phyloP scores from a whole-genome alignment of 2,113 vertebrate species.

The Melanotaenia duboulayi region DNA sequence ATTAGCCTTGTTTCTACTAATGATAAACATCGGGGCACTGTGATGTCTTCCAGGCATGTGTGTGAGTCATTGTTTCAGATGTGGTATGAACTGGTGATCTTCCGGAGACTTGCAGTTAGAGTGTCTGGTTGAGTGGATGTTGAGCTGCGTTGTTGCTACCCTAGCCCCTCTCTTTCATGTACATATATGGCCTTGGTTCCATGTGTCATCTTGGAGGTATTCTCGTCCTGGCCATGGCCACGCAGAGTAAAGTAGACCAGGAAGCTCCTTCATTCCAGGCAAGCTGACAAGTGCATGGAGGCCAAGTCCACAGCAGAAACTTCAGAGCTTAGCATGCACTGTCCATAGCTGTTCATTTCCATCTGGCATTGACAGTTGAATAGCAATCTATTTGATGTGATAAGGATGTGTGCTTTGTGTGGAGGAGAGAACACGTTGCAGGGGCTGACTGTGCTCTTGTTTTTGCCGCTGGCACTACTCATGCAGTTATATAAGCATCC shows the following conservation, averaged over 20 bases:
- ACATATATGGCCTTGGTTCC: slow-evolving; percentile 63
- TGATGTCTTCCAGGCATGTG: not conserved
- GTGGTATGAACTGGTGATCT: not conserved
- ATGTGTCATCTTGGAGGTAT: slow-evolving; percentile 38
- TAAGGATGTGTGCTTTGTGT: slow-evolving; percentile 56
- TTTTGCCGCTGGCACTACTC: slow-evolving; percentile 62
- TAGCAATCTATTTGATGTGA: slow-evolving; percentile 44
- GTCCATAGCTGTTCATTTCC: slow-evolving; percentile 34
- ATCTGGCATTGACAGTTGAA: slow-evolving; percentile 49
- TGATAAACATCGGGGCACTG: no score
- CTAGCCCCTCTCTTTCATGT: slow-evolving; percentile 31
- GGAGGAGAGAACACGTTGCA: slow-evolving; percentile 54
- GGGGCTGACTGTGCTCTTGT: slow-evolving; percentile 59
- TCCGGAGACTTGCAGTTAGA: slow-evolving; percentile 4
- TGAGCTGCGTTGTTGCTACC: slow-evolving; percentile 8
- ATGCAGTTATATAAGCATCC: slow-evolving; percentile 70
- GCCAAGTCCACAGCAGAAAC: slow-evolving; percentile 16
- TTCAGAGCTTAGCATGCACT: slow-evolving; percentile 18
- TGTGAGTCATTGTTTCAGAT: not conserved
- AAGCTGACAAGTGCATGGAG: slow-evolving; percentile 31
- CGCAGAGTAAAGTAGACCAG: slow-evolving; percentile 26
- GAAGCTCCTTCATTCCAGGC: slow-evolving; percentile 38
- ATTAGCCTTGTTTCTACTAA: not conserved
- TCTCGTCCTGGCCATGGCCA: slow-evolving; percentile 21
- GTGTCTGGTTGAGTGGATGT: slow-evolving; percentile 20